A percentile compares a stretch with the other conserved stretches of the same genome.
These are phyloP conservation scores for Oscheius sp. DNA, from an alignment of 2,888 invertebrate species.

Conservation along the genomic window DNA sequence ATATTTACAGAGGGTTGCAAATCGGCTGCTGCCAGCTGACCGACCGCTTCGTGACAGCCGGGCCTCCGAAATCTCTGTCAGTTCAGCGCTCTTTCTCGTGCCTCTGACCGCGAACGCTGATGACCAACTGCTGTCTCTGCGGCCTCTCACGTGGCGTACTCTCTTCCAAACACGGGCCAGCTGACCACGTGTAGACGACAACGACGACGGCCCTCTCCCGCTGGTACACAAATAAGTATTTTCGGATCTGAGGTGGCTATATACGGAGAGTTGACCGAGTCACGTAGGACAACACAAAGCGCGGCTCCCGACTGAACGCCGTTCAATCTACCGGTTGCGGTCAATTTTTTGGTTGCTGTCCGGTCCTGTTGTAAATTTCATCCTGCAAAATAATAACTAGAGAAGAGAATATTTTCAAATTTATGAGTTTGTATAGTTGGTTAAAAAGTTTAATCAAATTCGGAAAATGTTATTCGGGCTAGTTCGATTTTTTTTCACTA, in stretches of 20 bases:
- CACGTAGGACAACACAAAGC: too few species aligned
- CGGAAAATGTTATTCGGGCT: too few species aligned
- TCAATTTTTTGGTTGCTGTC: too few species aligned
- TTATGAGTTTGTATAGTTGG: too few species aligned
- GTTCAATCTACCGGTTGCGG: too few species aligned
- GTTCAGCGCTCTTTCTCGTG: neutral
- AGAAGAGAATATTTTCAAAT: too few species aligned
- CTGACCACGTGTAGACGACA: constrained; percentile 23
- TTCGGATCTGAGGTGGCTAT: constrained; percentile 10
- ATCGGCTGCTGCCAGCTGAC: constrained; percentile 32
- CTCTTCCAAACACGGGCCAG: constrained; percentile 5
- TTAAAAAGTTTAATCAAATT: too few species aligned
- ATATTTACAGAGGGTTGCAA: constrained; percentile 33
- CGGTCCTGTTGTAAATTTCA: too few species aligned
- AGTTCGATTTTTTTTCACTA: too few species aligned
- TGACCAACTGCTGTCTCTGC: constrained; percentile 28
- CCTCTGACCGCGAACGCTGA: constrained; percentile 26
- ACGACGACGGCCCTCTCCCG: neutral
- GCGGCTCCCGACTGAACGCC: too few species aligned
- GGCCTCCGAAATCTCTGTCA: neutral
- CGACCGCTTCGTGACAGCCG: constrained; percentile 29
- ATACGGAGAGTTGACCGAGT: too few species aligned
- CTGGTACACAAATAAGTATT: constrained; percentile 15
- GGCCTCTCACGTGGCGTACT: constrained; percentile 7
- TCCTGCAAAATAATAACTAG: too few species aligned